phyloP scores from a whole-genome alignment of 1,140 invertebrate genomes.

The Aphelenchoides avenae region DNA sequence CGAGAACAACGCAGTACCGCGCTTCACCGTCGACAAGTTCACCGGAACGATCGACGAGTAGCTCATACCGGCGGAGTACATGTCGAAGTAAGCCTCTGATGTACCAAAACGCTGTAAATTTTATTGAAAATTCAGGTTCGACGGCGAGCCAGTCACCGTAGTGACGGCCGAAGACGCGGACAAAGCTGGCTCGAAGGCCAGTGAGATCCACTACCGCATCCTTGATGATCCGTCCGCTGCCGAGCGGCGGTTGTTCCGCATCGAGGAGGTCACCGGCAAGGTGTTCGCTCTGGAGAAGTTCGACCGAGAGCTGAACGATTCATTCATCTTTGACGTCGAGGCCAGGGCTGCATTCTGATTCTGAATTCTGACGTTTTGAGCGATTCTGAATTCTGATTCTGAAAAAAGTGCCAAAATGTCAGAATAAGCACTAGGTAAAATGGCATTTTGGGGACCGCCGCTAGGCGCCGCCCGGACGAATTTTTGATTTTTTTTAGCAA shows the following conservation, averaged over 20 bases:
- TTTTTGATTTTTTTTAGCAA: too few relatives aligned
- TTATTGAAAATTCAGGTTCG: slow-evolving; percentile 2
- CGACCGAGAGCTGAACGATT: slow-evolving; percentile 45
- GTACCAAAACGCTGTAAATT: too few relatives aligned
- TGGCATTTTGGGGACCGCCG: too few relatives aligned
- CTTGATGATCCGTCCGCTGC: slow-evolving; percentile 26
- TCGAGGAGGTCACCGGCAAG: slow-evolving; percentile 45
- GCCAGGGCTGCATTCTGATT: slow-evolving; percentile 44
- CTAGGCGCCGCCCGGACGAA: too few relatives aligned
- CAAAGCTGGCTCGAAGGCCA: slow-evolving; percentile 44
- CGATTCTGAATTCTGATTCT: slow-evolving; percentile 47
- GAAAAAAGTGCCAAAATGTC: slow-evolving; percentile 48
- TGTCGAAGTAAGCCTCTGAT: slow-evolving; percentile 28
- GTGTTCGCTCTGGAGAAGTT: slow-evolving; percentile 49
- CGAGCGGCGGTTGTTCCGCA: slow-evolving; percentile 29
- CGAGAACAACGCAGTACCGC: slow-evolving; percentile 54
- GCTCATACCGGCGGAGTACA: slow-evolving; percentile 46
- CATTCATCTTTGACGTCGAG: slow-evolving; percentile 56
- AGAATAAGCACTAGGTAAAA: too few relatives aligned
- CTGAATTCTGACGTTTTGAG: too few relatives aligned
- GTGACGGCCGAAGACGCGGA: slow-evolving; percentile 52
- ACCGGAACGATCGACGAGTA: slow-evolving; percentile 57
- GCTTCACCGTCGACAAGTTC: slow-evolving; percentile 55
- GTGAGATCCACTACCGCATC: slow-evolving; percentile 52
- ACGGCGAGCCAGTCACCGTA: slow-evolving; percentile 44